Percentiles rank a stretch among this genome's conserved stretches.
Evolutionary conservation across 2,113 vertebrate genomes (phyloP).

Genomic region (Gobius niger): DNA sequence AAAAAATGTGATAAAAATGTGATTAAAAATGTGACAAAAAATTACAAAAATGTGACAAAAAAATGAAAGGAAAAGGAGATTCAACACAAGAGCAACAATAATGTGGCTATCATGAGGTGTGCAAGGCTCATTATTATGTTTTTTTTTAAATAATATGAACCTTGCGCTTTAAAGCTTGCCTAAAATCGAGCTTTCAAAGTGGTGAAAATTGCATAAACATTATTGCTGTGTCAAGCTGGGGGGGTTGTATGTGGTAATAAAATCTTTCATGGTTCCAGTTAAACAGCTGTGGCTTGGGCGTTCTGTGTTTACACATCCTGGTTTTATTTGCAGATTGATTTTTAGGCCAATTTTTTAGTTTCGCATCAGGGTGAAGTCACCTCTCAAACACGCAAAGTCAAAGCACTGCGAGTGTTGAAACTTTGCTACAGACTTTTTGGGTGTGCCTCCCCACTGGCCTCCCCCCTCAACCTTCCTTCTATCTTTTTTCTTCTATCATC

Average conservation of each 20-base stretch:
- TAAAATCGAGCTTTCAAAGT: background rate
- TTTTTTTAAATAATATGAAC: background rate
- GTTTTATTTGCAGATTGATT: background rate
- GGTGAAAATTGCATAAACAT: background rate
- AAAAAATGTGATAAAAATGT: too few relatives aligned
- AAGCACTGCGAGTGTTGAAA: constrained; percentile 3
- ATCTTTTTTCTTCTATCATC: background rate
- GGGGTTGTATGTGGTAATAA: constrained; percentile 1
- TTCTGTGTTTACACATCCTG: background rate
- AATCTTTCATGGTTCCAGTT: constrained; percentile 24
- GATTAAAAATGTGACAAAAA: too few relatives aligned
- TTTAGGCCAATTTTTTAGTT: background rate
- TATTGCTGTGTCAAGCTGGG: constrained; percentile 1
- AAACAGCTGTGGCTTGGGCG: constrained; percentile 19
- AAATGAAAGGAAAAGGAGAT: background rate
- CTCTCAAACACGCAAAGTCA: constrained; percentile 1
- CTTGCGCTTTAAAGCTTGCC: background rate
- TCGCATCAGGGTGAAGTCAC: background rate
- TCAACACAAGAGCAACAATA: background rate
- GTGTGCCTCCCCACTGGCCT: constrained; percentile 57
- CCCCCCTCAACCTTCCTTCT: constrained; percentile 33
- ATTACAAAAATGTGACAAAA: too few relatives aligned
- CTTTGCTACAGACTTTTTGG: constrained; percentile 25
- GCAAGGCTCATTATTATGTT: background rate
- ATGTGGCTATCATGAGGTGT: background rate